These are phyloP conservation scores for Drosophila suzukii DNA, from an alignment of 1,140 invertebrate species.

Conservation along the genomic window DNA sequence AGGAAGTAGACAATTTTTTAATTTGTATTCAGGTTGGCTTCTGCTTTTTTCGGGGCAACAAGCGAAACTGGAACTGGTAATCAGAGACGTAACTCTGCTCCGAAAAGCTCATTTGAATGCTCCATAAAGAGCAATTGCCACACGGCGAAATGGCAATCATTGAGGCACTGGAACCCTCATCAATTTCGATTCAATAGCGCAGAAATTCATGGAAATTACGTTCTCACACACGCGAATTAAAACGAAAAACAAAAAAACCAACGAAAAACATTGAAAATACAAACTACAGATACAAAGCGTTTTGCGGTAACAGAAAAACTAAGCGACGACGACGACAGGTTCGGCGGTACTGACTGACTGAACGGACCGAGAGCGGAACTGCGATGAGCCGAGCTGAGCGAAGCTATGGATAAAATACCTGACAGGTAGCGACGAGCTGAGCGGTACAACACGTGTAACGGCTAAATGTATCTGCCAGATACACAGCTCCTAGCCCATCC, in stretches of 20 bases:
- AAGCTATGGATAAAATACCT: constrained; percentile 44
- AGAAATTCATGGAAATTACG: constrained; percentile 72
- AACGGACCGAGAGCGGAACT: constrained; percentile 28
- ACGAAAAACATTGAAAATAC: constrained; percentile 37
- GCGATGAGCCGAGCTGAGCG: constrained; percentile 26
- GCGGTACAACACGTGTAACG: constrained; percentile 66
- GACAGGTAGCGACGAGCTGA: constrained; percentile 43
- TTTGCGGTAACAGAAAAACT: constrained; percentile 39
- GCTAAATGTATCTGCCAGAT: constrained; percentile 57
- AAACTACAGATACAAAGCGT: constrained; percentile 15
- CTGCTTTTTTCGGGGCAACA: constrained; percentile 39
- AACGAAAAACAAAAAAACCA: constrained; percentile 27
- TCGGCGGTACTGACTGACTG: constrained; percentile 57
- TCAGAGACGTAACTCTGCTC: constrained; percentile 42
- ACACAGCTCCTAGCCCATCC: constrained; percentile 60
- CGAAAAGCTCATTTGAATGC: constrained; percentile 51
- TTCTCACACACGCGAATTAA: constrained; percentile 45
- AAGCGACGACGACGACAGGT: constrained; percentile 69
- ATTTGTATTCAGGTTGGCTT: constrained; percentile 54
- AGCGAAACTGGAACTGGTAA: constrained; percentile 44
- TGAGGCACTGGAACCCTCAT: constrained; percentile 47
- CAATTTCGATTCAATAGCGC: constrained; percentile 74
- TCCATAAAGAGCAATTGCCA: constrained; percentile 37
- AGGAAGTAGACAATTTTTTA: constrained; percentile 57
- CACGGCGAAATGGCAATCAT: constrained; percentile 40